Evolutionary conservation across 2,888 invertebrate species (phyloP), one percentile per base, ranked within the genome.

Genomic region (Cenopis cana): DNA sequence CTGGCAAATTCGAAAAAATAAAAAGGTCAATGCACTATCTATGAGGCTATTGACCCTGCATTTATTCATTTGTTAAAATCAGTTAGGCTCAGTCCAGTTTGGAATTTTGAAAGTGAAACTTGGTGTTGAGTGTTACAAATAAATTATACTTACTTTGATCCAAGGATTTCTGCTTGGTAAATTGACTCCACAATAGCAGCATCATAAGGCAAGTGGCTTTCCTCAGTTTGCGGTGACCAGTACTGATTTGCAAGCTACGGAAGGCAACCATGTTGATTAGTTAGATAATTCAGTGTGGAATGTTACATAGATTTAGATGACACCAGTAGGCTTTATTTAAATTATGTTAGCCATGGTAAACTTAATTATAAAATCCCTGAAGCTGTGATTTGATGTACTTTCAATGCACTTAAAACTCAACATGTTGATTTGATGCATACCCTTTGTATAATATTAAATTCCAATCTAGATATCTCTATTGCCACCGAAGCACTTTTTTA

Each of bases 151-250:
- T 93, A 96, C 95, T 96, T 96, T 79, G 97, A 96, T 68, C 96
- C 96, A 71, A 96, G 94, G 80, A 99, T 97, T 91, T 99, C 99
- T 83, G 96, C 95, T 68, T 95, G 91, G 84, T 99, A 99, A 78
- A 99, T 96, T 79, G 98, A 96, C 82, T 98, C 98, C 76, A 99
- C 96, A 78, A 99, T 95, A 82, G 95, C 93, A 33, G 96, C 93
- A 92, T 97, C 95, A 83, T 96, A 98, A 57, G 96, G 95, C 80
- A 95, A 86, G 91, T 97, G 97, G 4, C 95, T 93, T 11, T 95
- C 94, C 68, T 95, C 93, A 0, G 97, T 96, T 85, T 97, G 96
- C 0, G 98, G 98, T 0, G 98, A 97, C 99, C 99, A 99, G 86
- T 98, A 98, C 84, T 97, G 96, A 74, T 96, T 96, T 1, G 99